These are phyloP conservation scores for Anorthoa munda DNA, from an alignment of 2,888 invertebrate species.

Conservation along the genomic window DNA sequence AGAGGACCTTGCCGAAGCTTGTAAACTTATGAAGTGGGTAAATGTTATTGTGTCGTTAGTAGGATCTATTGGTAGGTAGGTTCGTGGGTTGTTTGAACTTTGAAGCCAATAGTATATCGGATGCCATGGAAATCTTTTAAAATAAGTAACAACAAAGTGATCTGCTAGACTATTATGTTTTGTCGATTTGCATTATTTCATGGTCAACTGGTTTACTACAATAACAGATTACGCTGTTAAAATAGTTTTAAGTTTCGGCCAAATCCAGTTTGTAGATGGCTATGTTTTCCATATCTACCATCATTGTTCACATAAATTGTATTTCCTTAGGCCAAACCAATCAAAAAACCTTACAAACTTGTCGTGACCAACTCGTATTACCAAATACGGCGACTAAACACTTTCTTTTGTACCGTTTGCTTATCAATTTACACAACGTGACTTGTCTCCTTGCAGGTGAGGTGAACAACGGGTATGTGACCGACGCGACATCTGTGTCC, in stretches of 20 bases:
- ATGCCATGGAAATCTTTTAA: not conserved
- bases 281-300: not conserved
- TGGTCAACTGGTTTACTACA: slow-evolving; percentile 25
- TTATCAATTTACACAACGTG: slow-evolving; percentile 51
- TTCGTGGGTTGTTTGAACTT: slow-evolving; percentile 38
- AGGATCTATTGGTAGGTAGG: slow-evolving; percentile 2
- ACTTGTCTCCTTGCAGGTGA: slow-evolving; percentile 92
- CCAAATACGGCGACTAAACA: slow-evolving; percentile 38
- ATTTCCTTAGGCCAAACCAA: not conserved
- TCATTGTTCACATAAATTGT: not conserved
- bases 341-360: slow-evolving; percentile 18
- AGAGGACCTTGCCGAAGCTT: slow-evolving; percentile 38
- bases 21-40: slow-evolving; percentile 29
- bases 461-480: slow-evolving; percentile 96
- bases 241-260: not conserved
- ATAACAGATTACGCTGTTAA: not conserved
- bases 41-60: slow-evolving; percentile 46
- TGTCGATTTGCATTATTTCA: slow-evolving; percentile 48
- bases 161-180: slow-evolving; percentile 25
- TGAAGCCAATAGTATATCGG: slow-evolving; percentile 3
- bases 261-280: not conserved
- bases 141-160: not conserved
- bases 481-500: slow-evolving; percentile 96
- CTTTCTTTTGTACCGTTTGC: slow-evolving; percentile 58
- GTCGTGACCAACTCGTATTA: slow-evolving; percentile 49